These are phyloP conservation scores for Lasiurus borealis DNA, from an alignment of 2,113 vertebrate species.

Conservation along the genomic window DNA sequence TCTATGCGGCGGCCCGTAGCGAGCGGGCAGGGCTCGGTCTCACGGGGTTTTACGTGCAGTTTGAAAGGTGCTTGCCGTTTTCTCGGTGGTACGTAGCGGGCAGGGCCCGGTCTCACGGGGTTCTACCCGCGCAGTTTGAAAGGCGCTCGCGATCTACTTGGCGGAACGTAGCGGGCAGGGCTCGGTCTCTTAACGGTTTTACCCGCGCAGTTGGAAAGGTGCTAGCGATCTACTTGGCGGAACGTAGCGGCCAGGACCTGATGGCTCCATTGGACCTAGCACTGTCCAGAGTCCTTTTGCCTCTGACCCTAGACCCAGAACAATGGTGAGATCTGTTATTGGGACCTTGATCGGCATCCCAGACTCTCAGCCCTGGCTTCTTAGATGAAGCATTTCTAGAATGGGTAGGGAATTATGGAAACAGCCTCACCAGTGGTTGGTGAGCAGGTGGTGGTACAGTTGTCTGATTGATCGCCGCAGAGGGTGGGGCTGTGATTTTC, in stretches of 20 bases:
- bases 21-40: too few relatives aligned
- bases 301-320: neutral
- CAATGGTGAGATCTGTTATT: neutral
- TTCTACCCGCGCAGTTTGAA: too few relatives aligned
- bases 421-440: neutral
- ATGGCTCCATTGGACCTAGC: neutral
- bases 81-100: too few relatives aligned
- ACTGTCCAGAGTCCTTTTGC: neutral
- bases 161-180: too few relatives aligned
- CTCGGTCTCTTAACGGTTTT: too few relatives aligned
- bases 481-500: neutral
- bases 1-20: too few relatives aligned
- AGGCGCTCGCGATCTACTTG: too few relatives aligned
- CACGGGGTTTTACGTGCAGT: too few relatives aligned
- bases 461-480: neutral
- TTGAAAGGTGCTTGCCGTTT: too few relatives aligned
- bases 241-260: accelerated
- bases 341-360: neutral
- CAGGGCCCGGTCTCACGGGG: too few relatives aligned
- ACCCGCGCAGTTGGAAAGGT: too few relatives aligned
- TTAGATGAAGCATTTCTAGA: neutral
- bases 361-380: neutral
- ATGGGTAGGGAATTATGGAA: neutral
- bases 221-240: neutral
- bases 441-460: neutral